These are phyloP conservation scores for Agrochola lychnidis DNA, from an alignment of 2,888 invertebrate genomes.

Conservation along the genomic window DNA sequence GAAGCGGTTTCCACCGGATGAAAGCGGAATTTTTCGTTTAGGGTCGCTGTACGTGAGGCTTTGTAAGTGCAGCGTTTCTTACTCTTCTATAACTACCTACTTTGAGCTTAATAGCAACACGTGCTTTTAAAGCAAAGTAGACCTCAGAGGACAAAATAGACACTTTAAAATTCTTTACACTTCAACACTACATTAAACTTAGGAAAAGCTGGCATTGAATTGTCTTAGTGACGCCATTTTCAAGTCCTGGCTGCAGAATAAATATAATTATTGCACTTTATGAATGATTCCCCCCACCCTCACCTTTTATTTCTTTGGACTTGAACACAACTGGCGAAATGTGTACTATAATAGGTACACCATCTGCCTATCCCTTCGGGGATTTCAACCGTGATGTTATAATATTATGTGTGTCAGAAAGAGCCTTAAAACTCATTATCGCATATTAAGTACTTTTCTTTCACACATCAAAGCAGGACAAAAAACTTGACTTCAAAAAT, in stretches of 20 bases:
- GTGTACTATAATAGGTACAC: no score
- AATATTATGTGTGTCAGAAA: no score
- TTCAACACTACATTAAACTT: background rate
- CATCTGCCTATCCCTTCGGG: no score
- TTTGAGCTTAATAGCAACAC: background rate
- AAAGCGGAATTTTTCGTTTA: constrained; percentile 65
- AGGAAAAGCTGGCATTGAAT: no score
- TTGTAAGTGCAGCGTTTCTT: constrained; percentile 22
- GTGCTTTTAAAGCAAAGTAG: background rate
- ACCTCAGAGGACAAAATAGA: background rate
- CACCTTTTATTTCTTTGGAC: no score
- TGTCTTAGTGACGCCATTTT: background rate
- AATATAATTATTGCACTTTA: background rate
- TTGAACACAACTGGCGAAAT: no score
- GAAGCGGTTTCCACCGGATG: constrained; percentile 71
- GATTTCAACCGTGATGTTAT: no score
- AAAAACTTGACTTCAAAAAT: background rate
- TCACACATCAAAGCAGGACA: background rate
- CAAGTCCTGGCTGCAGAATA: background rate
- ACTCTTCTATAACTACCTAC: background rate
- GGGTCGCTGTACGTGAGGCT: constrained; percentile 38
- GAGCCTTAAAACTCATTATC: no score
- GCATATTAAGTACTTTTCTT: background rate
- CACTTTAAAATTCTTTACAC: background rate
- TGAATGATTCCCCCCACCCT: no score